phyloP scores from a whole-genome alignment of 1,140 invertebrate genomes.

The Drosophila ohnishii region DNA sequence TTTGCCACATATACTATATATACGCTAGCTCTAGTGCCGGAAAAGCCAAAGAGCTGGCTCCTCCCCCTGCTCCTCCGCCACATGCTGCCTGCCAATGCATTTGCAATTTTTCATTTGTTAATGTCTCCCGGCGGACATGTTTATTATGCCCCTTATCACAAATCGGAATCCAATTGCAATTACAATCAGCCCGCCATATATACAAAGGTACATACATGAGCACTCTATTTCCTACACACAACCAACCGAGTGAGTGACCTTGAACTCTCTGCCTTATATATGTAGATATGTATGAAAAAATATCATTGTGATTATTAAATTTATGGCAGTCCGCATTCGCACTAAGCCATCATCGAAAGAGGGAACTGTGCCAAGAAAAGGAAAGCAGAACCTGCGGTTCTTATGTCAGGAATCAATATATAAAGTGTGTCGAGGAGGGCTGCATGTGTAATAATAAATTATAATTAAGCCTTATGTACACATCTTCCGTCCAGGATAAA shows the following conservation, averaged over 20 bases:
- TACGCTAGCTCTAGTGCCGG: background rate
- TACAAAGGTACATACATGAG: slow-evolving; percentile 6
- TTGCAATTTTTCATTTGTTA: slow-evolving; percentile 29
- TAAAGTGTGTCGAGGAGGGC: background rate
- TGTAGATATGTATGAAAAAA: slow-evolving; percentile 17
- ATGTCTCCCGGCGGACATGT: slow-evolving; percentile 15
- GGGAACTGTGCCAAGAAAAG: slow-evolving; percentile 16
- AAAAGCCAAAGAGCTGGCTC: slow-evolving; percentile 2
- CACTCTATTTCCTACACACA: background rate
- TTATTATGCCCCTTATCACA: slow-evolving; percentile 39
- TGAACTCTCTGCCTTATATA: slow-evolving; percentile 55
- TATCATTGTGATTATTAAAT: slow-evolving; percentile 71
- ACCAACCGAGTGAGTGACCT: slow-evolving; percentile 45
- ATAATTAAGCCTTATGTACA: slow-evolving; percentile 1
- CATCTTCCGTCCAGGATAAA: background rate
- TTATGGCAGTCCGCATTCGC: slow-evolving; percentile 56
- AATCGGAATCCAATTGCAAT: slow-evolving; percentile 44
- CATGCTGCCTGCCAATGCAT: slow-evolving; percentile 7
- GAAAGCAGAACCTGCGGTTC: slow-evolving; percentile 29
- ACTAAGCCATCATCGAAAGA: slow-evolving; percentile 1
- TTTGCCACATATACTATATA: background rate
- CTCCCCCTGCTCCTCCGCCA: background rate
- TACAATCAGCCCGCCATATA: slow-evolving; percentile 31
- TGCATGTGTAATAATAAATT: slow-evolving; percentile 8
- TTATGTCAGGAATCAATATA: slow-evolving; percentile 16